These are phyloP conservation scores for Peucedramus taeniatus DNA, from an alignment of 2,113 vertebrate species.

Conservation along the genomic window DNA sequence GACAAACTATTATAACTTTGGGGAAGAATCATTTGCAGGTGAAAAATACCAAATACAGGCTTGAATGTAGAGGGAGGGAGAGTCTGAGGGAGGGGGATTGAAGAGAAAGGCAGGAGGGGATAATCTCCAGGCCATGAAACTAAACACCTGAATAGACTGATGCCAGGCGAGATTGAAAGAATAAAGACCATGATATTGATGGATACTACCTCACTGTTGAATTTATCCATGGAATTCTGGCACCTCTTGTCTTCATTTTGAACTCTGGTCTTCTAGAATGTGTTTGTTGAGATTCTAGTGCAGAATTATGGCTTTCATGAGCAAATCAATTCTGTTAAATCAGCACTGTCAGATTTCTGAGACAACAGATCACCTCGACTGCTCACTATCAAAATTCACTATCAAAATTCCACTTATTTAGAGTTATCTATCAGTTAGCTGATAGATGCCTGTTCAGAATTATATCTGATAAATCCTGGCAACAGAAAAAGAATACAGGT, in stretches of 20 bases:
- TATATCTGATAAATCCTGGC: background rate
- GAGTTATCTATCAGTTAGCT: background rate
- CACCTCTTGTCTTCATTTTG: background rate
- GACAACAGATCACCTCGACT: background rate
- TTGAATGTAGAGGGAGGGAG: background rate
- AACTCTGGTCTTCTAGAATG: background rate
- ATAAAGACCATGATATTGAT: background rate
- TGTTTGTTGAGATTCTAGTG: background rate
- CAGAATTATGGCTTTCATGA: background rate
- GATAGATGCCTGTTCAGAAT: background rate
- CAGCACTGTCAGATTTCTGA: background rate
- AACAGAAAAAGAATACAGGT: background rate
- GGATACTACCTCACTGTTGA: background rate
- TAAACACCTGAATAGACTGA: background rate
- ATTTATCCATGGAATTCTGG: background rate
- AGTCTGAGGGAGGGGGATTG: background rate
- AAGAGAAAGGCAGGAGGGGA: background rate
- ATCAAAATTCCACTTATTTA: background rate
- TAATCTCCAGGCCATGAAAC: background rate
- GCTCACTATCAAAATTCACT: background rate
- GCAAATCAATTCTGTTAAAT: background rate
- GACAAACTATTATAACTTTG: background rate
- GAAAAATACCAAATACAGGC: background rate
- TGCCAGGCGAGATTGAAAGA: background rate
- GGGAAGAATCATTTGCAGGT: background rate